Evolutionary conservation across 2,888 invertebrate species (phyloP).

Genomic region (Nomada flava): DNA sequence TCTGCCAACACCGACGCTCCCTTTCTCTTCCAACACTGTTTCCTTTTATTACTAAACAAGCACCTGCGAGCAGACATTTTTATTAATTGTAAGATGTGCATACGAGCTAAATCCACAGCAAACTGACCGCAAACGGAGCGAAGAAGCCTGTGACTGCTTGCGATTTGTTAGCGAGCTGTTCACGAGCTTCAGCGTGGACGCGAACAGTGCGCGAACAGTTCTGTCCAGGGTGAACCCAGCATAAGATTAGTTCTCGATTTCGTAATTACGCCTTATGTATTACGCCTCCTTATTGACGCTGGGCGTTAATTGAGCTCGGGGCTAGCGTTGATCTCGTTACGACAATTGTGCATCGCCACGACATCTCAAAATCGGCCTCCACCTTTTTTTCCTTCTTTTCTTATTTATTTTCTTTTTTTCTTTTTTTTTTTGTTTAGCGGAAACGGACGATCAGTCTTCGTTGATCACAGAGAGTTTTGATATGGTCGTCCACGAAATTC

Average conservation of each 20-base stretch:
- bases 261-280: slow-evolving; percentile 1
- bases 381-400: neutral
- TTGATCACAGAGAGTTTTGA: slow-evolving; percentile 83
- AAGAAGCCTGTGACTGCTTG: neutral
- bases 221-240: too few species aligned
- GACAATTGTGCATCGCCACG: slow-evolving; percentile 32
- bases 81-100: neutral
- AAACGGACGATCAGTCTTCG: slow-evolving; percentile 81
- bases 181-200: too few species aligned
- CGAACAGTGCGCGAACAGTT: neutral
- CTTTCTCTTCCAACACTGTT: too few species aligned
- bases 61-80: too few species aligned
- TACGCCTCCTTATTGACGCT: slow-evolving; percentile 4
- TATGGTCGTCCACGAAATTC: slow-evolving; percentile 74
- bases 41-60: too few species aligned
- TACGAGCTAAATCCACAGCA: neutral
- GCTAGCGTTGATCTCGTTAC: neutral
- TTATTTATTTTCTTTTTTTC: neutral
- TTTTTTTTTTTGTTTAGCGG: slow-evolving; percentile 31
- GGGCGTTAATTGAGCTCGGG: neutral
- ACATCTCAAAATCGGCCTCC: slow-evolving; percentile 22
- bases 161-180: neutral
- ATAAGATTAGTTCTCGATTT: too few species aligned
- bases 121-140: slow-evolving; percentile 7
- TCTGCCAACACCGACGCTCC: too few species aligned